Evolutionary conservation across 2,797 vertebrate species (phyloP).

Genomic region (Meriones psammophilus): DNA sequence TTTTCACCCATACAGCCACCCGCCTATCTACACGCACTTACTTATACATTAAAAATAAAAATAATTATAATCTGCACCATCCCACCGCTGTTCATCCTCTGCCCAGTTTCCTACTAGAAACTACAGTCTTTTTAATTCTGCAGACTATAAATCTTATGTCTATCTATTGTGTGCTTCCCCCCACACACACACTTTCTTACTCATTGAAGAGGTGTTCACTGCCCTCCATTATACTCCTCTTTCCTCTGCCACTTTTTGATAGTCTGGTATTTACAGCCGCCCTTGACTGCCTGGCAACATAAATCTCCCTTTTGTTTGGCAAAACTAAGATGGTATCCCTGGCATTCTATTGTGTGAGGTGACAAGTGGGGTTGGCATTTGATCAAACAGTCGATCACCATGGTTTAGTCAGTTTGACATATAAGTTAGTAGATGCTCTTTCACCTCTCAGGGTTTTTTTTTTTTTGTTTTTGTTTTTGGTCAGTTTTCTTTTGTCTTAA

Average conservation of each 20-base stretch:
- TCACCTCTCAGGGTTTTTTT: not conserved
- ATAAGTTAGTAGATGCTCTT: not conserved
- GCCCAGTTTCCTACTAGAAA: not conserved
- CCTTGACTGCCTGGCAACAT: constrained; percentile 35
- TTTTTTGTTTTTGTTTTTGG: not conserved
- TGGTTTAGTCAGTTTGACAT: not conserved
- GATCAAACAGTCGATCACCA: not conserved
- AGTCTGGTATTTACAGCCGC: constrained; percentile 1
- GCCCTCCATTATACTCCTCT: not conserved
- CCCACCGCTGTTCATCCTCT: not conserved
- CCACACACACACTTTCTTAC: not conserved
- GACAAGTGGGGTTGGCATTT: constrained; percentile 28
- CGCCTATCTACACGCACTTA: not conserved
- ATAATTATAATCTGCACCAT: not conserved
- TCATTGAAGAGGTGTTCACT: constrained; percentile 15
- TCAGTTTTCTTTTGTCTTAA: constrained; percentile 18
- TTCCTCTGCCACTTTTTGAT: constrained; percentile 27
- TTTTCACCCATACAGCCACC: not conserved
- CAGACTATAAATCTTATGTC: not conserved
- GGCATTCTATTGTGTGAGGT: not conserved
- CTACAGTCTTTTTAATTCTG: not conserved
- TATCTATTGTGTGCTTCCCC: not conserved
- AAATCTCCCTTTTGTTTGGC: constrained; percentile 34
- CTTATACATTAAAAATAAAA: not conserved
- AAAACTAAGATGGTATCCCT: constrained; percentile 1